Base-by-base conservation (phyloP, 2,113 vertebrate genomes). In the Poeciliopsis prolifica region DNA sequence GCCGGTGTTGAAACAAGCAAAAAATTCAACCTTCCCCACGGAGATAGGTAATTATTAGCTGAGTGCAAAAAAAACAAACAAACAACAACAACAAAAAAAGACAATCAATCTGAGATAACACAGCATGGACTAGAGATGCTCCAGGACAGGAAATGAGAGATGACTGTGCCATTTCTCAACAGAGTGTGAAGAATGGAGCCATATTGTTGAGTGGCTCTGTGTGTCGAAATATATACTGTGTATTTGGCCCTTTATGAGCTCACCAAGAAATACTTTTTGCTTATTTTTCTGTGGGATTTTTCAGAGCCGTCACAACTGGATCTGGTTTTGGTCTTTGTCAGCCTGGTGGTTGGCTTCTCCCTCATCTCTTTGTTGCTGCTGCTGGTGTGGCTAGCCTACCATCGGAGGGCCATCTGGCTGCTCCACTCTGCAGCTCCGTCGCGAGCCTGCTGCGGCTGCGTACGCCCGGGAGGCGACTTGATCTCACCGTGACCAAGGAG, bases 371-470 rank as follows among this genome's bases (percentile, higher is more conserved):
- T 85, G 44, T 79, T 26, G 15, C 75, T 91, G 68, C 73, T 91
- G 65, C 81, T 90, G 72, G 82, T 90, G 70, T 92, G 87, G 86
- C 72, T 89, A 72, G 86, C 86, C 65, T 79, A 88, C 84, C 89
- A 70, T 77, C 80, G 63, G 13, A 29, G 77, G 33, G 65, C 73
- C 61, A 74, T 58, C 40, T 75, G 72, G 73, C 78, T 78, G 33
- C 69, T 77, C 63, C 76, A 19, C 67, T 77, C 81, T 0, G 37
- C 70, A 40, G 66, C 86, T 66, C 68, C 70, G 12, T 77, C 73
- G 13, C 68, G 0, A n/a, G 51, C 77, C 66, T 79, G 78, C 69
- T 87, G 78, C 1, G 48, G 72, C 65, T 84, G 85, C 80, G 65
- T 83, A 68, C 72, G 1, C 68, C 78, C 42, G 75, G 77, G 75